Conservation (phyloP, 2,113 vertebrate genomes). For the Anas platyrhynchos region DNA sequence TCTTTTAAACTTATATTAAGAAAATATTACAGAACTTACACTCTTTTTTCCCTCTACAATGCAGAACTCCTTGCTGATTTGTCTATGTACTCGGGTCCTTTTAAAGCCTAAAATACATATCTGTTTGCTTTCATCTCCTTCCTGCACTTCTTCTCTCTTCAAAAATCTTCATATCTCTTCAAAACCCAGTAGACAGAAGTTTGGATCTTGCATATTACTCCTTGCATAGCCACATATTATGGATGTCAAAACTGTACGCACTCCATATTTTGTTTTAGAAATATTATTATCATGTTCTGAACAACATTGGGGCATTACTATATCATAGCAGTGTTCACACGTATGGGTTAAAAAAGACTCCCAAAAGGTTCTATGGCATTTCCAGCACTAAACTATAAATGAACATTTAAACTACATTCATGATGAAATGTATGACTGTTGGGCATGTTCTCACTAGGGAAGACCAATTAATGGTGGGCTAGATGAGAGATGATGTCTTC, state of each 20-base stretch:
- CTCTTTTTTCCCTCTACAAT: not conserved
- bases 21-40: not conserved
- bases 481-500: not conserved
- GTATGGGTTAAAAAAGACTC: not conserved
- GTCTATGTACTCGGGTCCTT: not conserved
- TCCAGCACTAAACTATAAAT: not conserved
- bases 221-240: not conserved
- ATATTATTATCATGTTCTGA: not conserved
- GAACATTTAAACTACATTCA: not conserved
- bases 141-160: not conserved
- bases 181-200: not conserved
- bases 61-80: not conserved
- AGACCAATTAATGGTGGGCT: not conserved
- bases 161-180: not conserved
- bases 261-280: not conserved
- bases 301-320: not conserved
- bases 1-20: not conserved
- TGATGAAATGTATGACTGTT: not conserved
- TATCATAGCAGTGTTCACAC: not conserved
- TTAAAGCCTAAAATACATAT: not conserved
- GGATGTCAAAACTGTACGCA: not conserved
- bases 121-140: not conserved
- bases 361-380: not conserved
- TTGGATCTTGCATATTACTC: not conserved
- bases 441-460: not conserved